Percentiles rank a stretch among this genome's conserved stretches.
Conservation (phyloP, 2,888 invertebrate species). For the Timema cristinae region DNA sequence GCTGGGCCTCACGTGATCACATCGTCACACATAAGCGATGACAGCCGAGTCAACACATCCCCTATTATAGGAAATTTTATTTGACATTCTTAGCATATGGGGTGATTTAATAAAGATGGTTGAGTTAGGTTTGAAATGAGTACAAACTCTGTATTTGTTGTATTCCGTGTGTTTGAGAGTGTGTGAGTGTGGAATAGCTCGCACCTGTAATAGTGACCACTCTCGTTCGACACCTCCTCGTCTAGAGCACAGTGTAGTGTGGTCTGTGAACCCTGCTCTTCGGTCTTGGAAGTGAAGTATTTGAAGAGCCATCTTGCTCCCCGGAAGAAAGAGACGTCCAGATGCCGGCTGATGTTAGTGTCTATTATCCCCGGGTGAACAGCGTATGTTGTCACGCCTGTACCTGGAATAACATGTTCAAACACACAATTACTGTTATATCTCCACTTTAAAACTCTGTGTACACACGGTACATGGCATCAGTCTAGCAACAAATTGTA, state of each 20-base stretch:
- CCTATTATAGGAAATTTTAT: no score
- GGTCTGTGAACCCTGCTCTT: constrained; percentile 47
- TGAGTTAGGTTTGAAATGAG: no score
- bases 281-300: constrained; percentile 37
- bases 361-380: constrained; percentile 29
- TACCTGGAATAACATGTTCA: constrained; percentile 19
- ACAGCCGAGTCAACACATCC: no score
- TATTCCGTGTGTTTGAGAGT: no score
- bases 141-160: no score
- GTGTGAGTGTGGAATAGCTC: background rate
- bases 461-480: no score
- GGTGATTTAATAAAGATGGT: no score
- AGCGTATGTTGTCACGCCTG: constrained; percentile 27
- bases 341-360: constrained; percentile 67
- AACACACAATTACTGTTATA: no score
- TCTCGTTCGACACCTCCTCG: constrained; percentile 44
- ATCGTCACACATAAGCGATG: no score
- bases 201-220: constrained; percentile 47
- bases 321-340: constrained; percentile 48
- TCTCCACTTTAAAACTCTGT: no score
- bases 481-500: background rate
- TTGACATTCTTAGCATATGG: no score
- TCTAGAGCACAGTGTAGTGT: constrained; percentile 45
- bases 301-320: constrained; percentile 48
- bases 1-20: no score